Conservation (phyloP, 2,888 invertebrate species). For the Xanthostigma xanthostigma region DNA sequence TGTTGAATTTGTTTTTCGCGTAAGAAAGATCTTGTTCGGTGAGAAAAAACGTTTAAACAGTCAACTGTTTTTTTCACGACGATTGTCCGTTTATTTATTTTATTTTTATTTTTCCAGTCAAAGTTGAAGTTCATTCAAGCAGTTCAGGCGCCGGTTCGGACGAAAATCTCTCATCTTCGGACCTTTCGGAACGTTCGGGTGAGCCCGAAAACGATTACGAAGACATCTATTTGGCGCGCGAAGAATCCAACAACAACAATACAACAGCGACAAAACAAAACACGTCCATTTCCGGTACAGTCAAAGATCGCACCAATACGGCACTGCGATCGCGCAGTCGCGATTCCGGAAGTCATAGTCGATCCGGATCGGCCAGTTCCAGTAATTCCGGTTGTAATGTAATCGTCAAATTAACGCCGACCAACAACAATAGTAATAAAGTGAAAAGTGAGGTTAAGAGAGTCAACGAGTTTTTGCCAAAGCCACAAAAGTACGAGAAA, state of each 20-base stretch:
- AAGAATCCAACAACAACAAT: slow-evolving; percentile 29
- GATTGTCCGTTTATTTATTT: not conserved
- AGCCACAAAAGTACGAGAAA: slow-evolving; percentile 25
- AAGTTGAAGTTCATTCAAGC: slow-evolving; percentile 75
- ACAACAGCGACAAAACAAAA: slow-evolving; percentile 13
- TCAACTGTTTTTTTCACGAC: not conserved
- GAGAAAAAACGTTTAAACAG: too few species aligned
- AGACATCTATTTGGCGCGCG: slow-evolving; percentile 60
- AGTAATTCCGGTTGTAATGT: slow-evolving; percentile 25
- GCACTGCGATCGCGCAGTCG: slow-evolving; percentile 21
- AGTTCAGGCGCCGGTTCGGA: slow-evolving; percentile 49
- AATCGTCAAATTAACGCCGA: slow-evolving; percentile 22
- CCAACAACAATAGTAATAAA: slow-evolving; percentile 7
- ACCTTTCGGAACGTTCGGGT: slow-evolving; percentile 32
- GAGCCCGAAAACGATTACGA: slow-evolving; percentile 61
- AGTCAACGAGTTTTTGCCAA: slow-evolving; percentile 24
- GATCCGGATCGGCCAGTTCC: slow-evolving; percentile 30
- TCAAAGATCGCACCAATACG: slow-evolving; percentile 18
- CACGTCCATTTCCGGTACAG: slow-evolving; percentile 7
- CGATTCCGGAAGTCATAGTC: slow-evolving; percentile 61
- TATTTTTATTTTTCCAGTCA: slow-evolving; percentile 38
- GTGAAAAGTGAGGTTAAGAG: slow-evolving; percentile 16
- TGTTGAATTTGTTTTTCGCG: too few species aligned
- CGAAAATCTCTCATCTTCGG: slow-evolving; percentile 43
- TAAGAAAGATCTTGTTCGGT: too few species aligned